Base-by-base conservation (phyloP, 2,888 invertebrate genomes). In the Pyrochroa serraticornis region DNA sequence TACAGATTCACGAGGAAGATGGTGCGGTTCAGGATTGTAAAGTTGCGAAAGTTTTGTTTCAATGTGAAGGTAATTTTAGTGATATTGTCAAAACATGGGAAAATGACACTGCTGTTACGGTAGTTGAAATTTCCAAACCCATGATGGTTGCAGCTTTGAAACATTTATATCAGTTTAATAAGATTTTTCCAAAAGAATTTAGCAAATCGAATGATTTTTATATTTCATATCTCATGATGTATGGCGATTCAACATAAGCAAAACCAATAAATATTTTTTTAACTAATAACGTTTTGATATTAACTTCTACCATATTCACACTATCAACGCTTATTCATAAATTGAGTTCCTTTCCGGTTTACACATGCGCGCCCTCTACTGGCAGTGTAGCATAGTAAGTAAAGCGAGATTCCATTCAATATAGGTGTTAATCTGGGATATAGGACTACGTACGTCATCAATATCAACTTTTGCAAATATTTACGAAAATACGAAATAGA, bases 11-110 rank as follows among this genome's bases (percentile, higher is more conserved):
- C 74, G 54, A 71, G 72, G 5, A 71, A 65, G 59, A 79, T 9
- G 77, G 72, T 14, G 73, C 74, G 39, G 64, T 82, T n/a, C 77
- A 80, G 44, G 81, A 82, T 0, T 79, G 77, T 65, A 79, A 79
- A 55, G 80, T 85, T 8, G 83, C 83, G 0, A 87, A 87, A 75
- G 79, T 86, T 59, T 74, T 87, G 59, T 87, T 82, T 74, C 83
- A 81, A 74, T 80, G 82, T 0, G 82, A 83, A 50, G 66, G 74
- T 38, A 73, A 76, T 12, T 64, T 79, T 63, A 82, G 81, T 30
- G 79, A 80, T 1, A 77, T 82, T 8, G 81, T 85, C 1, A 79
- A 81, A 48, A 66, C 77, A 1, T 86, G 86, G 87, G 61, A 81
- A 32, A 75, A 83, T 0, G 85, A 86, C 71, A 77, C 82, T 0